phyloP scores from a whole-genome alignment of 2,113 vertebrate genomes.

The Cygnus buccinator region DNA sequence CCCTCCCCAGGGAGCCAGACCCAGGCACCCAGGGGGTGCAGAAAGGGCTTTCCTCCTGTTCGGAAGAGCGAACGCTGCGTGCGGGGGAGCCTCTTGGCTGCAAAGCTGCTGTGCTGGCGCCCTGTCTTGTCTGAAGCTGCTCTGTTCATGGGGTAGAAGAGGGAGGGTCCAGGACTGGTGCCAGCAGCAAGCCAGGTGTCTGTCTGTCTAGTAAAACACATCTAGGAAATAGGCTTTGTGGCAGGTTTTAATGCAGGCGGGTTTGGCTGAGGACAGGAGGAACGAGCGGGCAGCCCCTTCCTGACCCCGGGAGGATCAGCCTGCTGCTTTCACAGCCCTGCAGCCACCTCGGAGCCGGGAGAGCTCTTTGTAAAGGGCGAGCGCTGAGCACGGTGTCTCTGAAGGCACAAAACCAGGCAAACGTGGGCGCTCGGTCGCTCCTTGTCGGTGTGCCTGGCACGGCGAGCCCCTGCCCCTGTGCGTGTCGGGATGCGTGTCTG shows the following conservation, averaged over 20 bases:
- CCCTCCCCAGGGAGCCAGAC: background rate
- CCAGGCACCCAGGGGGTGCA: accelerated
- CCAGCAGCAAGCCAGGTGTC: background rate
- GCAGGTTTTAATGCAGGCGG: background rate
- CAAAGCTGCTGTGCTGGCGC: background rate
- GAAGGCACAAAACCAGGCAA: background rate
- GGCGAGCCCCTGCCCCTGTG: background rate
- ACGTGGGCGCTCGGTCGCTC: background rate
- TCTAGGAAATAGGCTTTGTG: background rate
- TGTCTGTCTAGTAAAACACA: background rate
- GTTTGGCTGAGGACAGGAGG: background rate
- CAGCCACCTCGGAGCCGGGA: background rate
- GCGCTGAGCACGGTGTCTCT: background rate
- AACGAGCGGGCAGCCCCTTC: background rate
- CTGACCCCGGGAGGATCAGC: background rate
- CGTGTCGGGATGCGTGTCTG: accelerated
- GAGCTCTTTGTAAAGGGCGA: background rate
- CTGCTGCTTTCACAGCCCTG: background rate
- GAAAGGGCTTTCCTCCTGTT: background rate
- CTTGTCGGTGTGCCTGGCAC: too few species aligned
- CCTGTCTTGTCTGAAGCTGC: background rate
- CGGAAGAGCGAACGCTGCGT: accelerated
- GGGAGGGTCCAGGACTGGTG: background rate
- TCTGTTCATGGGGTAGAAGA: background rate
- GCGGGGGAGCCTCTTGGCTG: accelerated